A percentile compares a stretch with the other conserved stretches of the same genome.
Conservation (phyloP, 1,140 invertebrate genomes). For the Ctenoplectra terminalis region DNA sequence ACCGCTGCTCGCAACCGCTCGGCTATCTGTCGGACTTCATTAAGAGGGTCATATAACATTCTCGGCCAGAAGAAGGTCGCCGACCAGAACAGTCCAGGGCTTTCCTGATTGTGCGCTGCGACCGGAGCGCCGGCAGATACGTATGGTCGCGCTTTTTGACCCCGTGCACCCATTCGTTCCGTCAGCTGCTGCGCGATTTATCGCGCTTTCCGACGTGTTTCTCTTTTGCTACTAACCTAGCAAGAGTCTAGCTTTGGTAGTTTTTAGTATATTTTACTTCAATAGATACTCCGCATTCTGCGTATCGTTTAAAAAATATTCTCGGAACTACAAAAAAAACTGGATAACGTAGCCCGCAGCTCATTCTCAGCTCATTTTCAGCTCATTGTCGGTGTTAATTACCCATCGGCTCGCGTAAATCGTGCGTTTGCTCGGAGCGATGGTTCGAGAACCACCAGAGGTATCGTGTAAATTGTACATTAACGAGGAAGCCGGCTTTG, state of each 20-base stretch:
- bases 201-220: slow-evolving; percentile 1
- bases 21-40: slow-evolving; percentile 66
- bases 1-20: slow-evolving; percentile 42
- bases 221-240: no score
- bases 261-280: no score
- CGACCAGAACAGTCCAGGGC: neutral
- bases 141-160: slow-evolving; percentile 30
- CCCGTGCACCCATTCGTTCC: slow-evolving; percentile 37
- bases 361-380: no score
- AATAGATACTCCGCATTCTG: no score
- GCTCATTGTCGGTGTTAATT: slow-evolving; percentile 15
- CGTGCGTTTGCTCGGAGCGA: neutral
- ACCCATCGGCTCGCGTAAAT: slow-evolving; percentile 1
- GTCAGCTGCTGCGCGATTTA: slow-evolving; percentile 27
- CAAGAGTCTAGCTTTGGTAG: no score
- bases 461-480: slow-evolving; percentile 38
- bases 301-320: no score
- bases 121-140: slow-evolving; percentile 1
- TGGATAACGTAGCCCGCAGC: no score
- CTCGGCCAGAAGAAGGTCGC: slow-evolving; percentile 46
- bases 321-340: no score
- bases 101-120: slow-evolving; percentile 31
- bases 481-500: slow-evolving; percentile 41
- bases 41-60: slow-evolving; percentile 67
- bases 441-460: neutral